Conservation (phyloP, 2,113 vertebrate species). For the Syrrhaptes paradoxus region DNA sequence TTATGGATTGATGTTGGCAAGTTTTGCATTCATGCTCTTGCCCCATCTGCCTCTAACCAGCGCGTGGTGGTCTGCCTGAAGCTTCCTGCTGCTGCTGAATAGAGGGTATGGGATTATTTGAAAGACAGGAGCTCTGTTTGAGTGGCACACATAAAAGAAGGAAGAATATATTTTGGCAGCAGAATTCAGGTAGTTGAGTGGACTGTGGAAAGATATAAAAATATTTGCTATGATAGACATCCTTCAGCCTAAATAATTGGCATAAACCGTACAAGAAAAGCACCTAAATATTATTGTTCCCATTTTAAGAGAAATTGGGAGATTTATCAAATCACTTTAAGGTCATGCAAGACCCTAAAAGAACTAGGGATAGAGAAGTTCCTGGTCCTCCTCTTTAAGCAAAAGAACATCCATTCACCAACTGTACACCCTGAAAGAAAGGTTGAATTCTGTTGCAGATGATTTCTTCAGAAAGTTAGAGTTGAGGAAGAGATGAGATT, state of each 20-base stretch:
- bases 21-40: neutral
- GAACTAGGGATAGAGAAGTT: neutral
- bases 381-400: neutral
- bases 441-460: neutral
- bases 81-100: neutral
- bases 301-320: neutral
- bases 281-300: neutral
- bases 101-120: neutral
- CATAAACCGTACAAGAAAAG: neutral
- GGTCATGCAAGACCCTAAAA: neutral
- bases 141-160: neutral
- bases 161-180: neutral
- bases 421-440: neutral
- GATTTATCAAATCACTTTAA: neutral
- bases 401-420: neutral
- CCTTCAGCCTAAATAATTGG: neutral
- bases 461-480: neutral
- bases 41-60: neutral
- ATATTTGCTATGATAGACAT: neutral
- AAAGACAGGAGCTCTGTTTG: neutral
- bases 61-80: neutral
- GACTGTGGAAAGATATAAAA: neutral
- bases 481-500: neutral
- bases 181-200: neutral
- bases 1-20: accelerated